phyloP scores from a whole-genome alignment of 2,113 vertebrate species.

The Rhineura floridana region DNA sequence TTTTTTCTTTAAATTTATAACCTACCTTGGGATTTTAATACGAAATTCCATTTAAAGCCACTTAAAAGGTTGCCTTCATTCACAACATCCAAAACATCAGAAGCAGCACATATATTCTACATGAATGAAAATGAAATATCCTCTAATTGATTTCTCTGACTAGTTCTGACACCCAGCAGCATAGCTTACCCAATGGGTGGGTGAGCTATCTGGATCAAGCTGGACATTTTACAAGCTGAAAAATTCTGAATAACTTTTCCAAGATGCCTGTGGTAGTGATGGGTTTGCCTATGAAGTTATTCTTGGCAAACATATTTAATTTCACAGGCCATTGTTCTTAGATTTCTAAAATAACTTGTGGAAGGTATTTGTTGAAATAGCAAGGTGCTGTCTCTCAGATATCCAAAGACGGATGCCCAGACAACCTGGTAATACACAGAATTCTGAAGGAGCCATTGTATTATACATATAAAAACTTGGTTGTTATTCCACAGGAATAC shows the following conservation, averaged over 20 bases:
- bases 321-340: constrained; percentile 34
- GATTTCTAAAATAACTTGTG: constrained; percentile 41
- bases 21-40: background rate
- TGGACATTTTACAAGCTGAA: constrained; percentile 24
- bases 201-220: constrained; percentile 15
- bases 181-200: background rate
- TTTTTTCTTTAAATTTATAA: background rate
- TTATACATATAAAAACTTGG: background rate
- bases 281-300: constrained; percentile 30
- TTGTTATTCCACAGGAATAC: background rate
- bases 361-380: constrained; percentile 26
- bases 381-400: constrained; percentile 7
- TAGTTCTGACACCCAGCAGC: constrained; percentile 34
- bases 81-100: background rate
- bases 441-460: background rate
- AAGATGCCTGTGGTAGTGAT: constrained; percentile 14
- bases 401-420: background rate
- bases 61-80: background rate
- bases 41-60: background rate
- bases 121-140: constrained; percentile 41
- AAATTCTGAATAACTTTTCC: constrained; percentile 36
- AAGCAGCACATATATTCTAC: constrained; percentile 14
- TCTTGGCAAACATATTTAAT: constrained; percentile 40
- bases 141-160: constrained; percentile 19
- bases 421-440: background rate